Conservation (phyloP, 2,113 vertebrate species). For the Prochilodus magdalenae region DNA sequence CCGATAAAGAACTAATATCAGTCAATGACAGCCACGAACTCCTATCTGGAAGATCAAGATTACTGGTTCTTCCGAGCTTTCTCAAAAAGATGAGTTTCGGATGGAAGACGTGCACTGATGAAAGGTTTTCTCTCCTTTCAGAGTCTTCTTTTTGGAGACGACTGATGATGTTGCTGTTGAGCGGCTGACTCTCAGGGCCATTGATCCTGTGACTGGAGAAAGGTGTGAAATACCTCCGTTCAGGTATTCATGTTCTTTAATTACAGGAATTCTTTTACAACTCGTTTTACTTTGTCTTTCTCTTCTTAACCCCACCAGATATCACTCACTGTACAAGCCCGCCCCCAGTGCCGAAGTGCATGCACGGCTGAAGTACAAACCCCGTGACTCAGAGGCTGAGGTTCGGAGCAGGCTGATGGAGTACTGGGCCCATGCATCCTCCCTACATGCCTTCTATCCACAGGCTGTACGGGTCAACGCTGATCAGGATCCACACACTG, state of each 20-base stretch:
- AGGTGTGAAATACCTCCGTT: slow-evolving; percentile 74
- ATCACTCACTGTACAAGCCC: slow-evolving; percentile 82
- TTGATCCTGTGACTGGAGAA: slow-evolving; percentile 85
- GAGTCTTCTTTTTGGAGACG: slow-evolving; percentile 89
- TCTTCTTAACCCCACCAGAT: slow-evolving; percentile 72
- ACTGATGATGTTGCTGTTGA: slow-evolving; percentile 82
- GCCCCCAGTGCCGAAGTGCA: slow-evolving; percentile 79
- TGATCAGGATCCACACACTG: slow-evolving; percentile 85
- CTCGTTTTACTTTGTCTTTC: neutral
- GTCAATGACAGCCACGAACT: neutral
- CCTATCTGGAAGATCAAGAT: neutral
- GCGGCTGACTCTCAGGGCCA: slow-evolving; percentile 81
- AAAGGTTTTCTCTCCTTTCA: slow-evolving; percentile 49
- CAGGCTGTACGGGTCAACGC: slow-evolving; percentile 79
- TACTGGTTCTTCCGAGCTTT: neutral
- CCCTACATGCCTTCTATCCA: slow-evolving; percentile 77
- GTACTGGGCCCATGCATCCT: slow-evolving; percentile 68
- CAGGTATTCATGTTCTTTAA: neutral
- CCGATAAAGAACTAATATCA: neutral
- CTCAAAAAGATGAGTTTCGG: neutral
- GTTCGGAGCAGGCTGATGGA: slow-evolving; percentile 61
- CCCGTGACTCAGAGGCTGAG: slow-evolving; percentile 72
- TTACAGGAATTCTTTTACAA: slow-evolving; percentile 22
- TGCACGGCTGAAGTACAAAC: slow-evolving; percentile 79
- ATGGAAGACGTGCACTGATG: slow-evolving; percentile 5